These are phyloP conservation scores for Pandemis cinnamomeana DNA, from an alignment of 2,888 invertebrate genomes.

Conservation along the genomic window DNA sequence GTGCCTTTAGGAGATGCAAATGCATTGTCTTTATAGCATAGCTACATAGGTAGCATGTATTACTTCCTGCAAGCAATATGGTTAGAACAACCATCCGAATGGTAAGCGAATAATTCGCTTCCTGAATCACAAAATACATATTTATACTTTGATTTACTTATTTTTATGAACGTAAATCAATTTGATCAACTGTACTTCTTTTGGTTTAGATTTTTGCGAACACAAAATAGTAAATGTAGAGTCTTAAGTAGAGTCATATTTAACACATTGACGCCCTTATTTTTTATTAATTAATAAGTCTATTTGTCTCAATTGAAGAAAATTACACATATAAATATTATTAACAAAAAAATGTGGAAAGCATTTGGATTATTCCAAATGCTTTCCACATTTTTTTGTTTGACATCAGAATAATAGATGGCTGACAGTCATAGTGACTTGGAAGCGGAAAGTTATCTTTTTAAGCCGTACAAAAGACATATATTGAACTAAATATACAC, in stretches of 20 bases:
- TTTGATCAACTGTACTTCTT: too few species aligned
- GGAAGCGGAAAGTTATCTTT: too few species aligned
- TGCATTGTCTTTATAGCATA: slow-evolving; percentile 40
- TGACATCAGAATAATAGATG: too few species aligned
- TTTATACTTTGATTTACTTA: too few species aligned
- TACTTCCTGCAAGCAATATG: slow-evolving; percentile 14
- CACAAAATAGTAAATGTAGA: not conserved
- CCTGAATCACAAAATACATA: not conserved
- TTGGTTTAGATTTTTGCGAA: not conserved
- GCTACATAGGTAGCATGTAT: not conserved
- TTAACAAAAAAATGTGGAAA: too few species aligned
- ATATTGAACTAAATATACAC: too few species aligned
- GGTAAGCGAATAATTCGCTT: not conserved
- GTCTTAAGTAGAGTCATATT: not conserved
- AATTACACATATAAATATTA: not conserved
- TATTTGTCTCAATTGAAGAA: not conserved
- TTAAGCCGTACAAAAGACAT: too few species aligned
- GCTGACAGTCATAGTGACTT: too few species aligned
- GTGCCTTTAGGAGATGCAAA: slow-evolving; percentile 48
- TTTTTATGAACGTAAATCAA: too few species aligned
- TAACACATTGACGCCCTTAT: not conserved
- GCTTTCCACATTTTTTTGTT: too few species aligned
- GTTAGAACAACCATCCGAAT: not conserved
- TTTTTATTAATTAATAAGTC: not conserved
- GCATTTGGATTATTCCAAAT: too few species aligned